Evolutionary conservation across 2,888 invertebrate genomes (phyloP), one percentile per base, ranked within the genome.

Genomic region (Theodoxus fluviatilis): DNA sequence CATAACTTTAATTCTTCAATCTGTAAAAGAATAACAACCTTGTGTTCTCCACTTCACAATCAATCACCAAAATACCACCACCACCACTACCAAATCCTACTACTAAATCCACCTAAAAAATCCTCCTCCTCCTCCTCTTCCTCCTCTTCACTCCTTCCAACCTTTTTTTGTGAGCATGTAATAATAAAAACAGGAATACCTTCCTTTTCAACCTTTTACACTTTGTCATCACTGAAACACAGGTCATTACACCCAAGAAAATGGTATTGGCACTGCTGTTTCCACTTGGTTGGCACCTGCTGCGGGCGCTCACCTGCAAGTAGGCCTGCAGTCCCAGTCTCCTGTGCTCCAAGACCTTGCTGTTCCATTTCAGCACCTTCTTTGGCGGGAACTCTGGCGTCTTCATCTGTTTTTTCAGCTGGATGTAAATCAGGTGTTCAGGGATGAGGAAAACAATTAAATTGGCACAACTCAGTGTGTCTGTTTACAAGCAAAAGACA

Each of bases 301-400:
- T 28, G 22, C 18, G 6, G 33, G n/a, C 38, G 12, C n/a, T 49
- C 71, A 85, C 90, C 81, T 90, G 90, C 49, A 91, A 80, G 76
- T 90, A 91, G 68, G 84, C 79, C 79, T 91, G 90, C 68, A 91
- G 77, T 59, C 89, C 89, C 52, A 86, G 86, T 75, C 90, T 82
- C 69, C 91, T 86, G 64, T 90, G 89, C 79, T 91, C 90, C 61
- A 90, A 84, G 22, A 90, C 89, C 81, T 90, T 90, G 9, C 89
- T 87, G 74, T 89, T 90, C 49, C 88, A 89, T 79, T 90, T 90
- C 73, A 90, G 84, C 3, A 91, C 89, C 77, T 90, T 87, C 76
- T 91, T 91, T 0, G 90, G 90, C 25, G 90, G 91, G 84, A 91
- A 91, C 55, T 90, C 88, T 43, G 90, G 90, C 0, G 90, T 89